These are phyloP conservation scores for Ernsta delagoae DNA, from an alignment of 2,888 invertebrate species.

Conservation along the genomic window DNA sequence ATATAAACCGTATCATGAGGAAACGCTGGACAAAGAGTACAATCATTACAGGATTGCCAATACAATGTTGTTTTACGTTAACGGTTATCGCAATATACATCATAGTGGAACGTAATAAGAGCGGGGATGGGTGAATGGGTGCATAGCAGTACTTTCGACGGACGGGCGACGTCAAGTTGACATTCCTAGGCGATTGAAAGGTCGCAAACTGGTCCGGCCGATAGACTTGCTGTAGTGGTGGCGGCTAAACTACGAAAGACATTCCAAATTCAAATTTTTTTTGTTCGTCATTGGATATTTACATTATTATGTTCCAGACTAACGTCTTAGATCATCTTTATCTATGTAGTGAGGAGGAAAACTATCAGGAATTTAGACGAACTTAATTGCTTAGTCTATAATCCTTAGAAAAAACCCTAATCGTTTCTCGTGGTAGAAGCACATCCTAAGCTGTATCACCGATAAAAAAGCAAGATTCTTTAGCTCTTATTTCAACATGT, in stretches of 20 bases:
- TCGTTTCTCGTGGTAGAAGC: too few relatives aligned
- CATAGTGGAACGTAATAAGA: conserved; percentile 33
- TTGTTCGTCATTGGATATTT: too few relatives aligned
- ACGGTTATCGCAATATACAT: conserved; percentile 25
- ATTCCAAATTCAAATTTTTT: too few relatives aligned
- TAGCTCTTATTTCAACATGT: neutral
- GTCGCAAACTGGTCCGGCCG: conserved; percentile 62
- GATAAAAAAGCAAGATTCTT: neutral
- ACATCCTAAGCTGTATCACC: too few relatives aligned
- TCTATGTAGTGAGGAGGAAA: too few relatives aligned
- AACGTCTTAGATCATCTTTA: too few relatives aligned
- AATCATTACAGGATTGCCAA: conserved; percentile 59
- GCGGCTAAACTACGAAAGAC: conserved; percentile 5
- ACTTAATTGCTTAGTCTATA: too few relatives aligned
- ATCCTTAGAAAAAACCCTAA: too few relatives aligned
- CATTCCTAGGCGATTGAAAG: conserved; percentile 59
- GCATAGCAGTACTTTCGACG: conserved; percentile 62
- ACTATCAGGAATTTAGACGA: too few relatives aligned
- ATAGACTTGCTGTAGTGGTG: conserved; percentile 37
- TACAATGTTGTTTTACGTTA: conserved; percentile 43
- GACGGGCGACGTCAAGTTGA: conserved; percentile 52
- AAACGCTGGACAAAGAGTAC: conserved; percentile 58
- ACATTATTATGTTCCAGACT: too few relatives aligned
- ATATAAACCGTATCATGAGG: conserved; percentile 59
- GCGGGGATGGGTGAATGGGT: conserved; percentile 37